phyloP scores from a whole-genome alignment of 2,797 vertebrate species.

The Scleropages formosus region DNA sequence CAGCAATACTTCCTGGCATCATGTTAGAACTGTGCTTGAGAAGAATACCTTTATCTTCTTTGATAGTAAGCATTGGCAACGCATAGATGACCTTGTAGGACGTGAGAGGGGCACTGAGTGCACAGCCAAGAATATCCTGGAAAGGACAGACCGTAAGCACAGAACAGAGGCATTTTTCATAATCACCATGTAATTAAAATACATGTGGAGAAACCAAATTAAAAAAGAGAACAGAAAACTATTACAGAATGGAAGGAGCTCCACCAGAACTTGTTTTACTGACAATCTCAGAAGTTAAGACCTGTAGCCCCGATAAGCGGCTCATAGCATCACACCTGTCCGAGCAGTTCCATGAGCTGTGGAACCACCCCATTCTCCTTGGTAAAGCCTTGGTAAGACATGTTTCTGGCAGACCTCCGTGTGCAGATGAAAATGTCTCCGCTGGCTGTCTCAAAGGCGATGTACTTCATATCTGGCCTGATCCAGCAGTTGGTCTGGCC shows the following conservation, averaged over 20 bases:
- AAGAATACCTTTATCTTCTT: slow-evolving; percentile 94
- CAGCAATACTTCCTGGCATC: not conserved
- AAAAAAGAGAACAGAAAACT: not conserved
- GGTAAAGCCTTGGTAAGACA: slow-evolving; percentile 94
- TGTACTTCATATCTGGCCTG: slow-evolving; percentile 90
- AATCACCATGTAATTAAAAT: not conserved
- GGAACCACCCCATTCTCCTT: slow-evolving; percentile 84
- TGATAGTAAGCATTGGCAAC: slow-evolving; percentile 98
- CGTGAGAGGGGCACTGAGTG: slow-evolving; percentile 83
- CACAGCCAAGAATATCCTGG: slow-evolving; percentile 88
- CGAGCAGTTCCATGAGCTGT: slow-evolving; percentile 87
- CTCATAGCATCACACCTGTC: slow-evolving; percentile 74
- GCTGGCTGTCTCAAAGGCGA: slow-evolving; percentile 80
- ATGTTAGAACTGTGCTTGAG: not conserved
- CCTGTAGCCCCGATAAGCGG: not conserved
- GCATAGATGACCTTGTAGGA: slow-evolving; percentile 84
- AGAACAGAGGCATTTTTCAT: not conserved
- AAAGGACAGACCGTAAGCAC: slow-evolving; percentile 11
- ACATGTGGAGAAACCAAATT: not conserved
- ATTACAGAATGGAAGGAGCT: not conserved
- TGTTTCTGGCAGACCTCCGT: slow-evolving; percentile 87
- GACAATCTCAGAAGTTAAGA: not conserved
- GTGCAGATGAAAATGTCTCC: slow-evolving; percentile 89
- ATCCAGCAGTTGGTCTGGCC: slow-evolving; percentile 99
- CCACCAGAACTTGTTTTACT: no score